Evolutionary conservation across 2,888 invertebrate species (phyloP).

Genomic region (Troilus luridus): DNA sequence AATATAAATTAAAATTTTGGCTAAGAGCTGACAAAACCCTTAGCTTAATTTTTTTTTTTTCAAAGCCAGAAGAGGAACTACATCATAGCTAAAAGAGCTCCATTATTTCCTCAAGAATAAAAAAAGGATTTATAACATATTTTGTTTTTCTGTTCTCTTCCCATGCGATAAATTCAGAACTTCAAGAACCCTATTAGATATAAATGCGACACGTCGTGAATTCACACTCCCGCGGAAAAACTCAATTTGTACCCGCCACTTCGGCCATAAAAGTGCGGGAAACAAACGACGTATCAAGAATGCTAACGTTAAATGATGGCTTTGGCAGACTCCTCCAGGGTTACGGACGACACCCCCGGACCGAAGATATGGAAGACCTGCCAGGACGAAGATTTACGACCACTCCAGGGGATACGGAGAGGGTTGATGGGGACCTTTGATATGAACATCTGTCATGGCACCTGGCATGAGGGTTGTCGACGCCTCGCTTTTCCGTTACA

Average conservation of each 20-base stretch:
- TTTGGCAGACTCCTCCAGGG: conserved; percentile 27
- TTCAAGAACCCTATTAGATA: conserved; percentile 9
- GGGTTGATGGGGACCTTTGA: conserved; percentile 38
- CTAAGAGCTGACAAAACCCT: not conserved
- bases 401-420: conserved; percentile 37
- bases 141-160: not conserved
- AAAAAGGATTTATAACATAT: not conserved
- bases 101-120: not conserved
- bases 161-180: not conserved
- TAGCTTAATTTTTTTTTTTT: not conserved
- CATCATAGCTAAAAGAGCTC: not conserved
- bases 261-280: conserved; percentile 6
- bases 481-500: conserved; percentile 16
- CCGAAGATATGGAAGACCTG: conserved; percentile 13
- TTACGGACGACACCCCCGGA: not conserved
- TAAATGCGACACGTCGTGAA: conserved; percentile 18
- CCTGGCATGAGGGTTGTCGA: conserved; percentile 8
- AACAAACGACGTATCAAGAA: not conserved
- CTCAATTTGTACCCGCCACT: conserved; percentile 15
- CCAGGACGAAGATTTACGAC: not conserved
- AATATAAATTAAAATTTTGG: not conserved
- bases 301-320: not conserved
- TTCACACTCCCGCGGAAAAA: not conserved
- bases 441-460: conserved; percentile 45
- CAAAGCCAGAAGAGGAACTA: not conserved